Conservation (phyloP, 1,140 invertebrate species). For the Drosophila nannoptera region DNA sequence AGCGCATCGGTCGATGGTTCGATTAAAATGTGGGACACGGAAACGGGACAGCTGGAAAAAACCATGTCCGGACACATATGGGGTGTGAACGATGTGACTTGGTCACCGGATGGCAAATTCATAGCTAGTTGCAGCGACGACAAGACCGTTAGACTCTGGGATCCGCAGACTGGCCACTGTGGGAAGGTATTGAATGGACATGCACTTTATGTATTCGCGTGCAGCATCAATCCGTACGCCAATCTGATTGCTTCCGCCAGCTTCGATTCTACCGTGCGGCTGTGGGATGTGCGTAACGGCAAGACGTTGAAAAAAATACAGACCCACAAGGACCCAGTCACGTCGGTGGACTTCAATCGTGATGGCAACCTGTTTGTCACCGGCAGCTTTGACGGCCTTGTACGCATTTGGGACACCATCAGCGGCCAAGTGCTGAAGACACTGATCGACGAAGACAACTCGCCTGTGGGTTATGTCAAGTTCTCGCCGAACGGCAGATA, state of each 20-base stretch:
- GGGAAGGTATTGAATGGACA: conserved; percentile 28
- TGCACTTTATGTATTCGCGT: conserved; percentile 36
- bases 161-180: conserved; percentile 23
- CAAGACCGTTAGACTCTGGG: conserved; percentile 41
- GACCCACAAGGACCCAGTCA: conserved; percentile 54
- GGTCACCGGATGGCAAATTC: conserved; percentile 25
- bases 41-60: conserved; percentile 4
- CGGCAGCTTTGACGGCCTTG: conserved; percentile 55
- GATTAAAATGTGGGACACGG: conserved; percentile 51
- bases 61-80: conserved; percentile 33
- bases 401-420: conserved; percentile 56
- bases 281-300: conserved; percentile 56
- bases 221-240: conserved; percentile 47
- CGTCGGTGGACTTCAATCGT: conserved; percentile 54
- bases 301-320: conserved; percentile 31
- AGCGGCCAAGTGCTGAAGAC: conserved; percentile 46
- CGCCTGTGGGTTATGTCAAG: conserved; percentile 54
- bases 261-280: conserved; percentile 42
- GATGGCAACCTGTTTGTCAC: conserved; percentile 53
- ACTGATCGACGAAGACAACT: conserved; percentile 54
- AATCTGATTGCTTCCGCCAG: conserved; percentile 52
- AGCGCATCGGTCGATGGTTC: conserved; percentile 44
- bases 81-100: conserved; percentile 57
- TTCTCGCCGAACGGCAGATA: conserved; percentile 62
- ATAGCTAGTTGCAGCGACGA: conserved; percentile 57